Base-by-base conservation (phyloP, 2,797 vertebrate species). In the Phoebastria nigripes region DNA sequence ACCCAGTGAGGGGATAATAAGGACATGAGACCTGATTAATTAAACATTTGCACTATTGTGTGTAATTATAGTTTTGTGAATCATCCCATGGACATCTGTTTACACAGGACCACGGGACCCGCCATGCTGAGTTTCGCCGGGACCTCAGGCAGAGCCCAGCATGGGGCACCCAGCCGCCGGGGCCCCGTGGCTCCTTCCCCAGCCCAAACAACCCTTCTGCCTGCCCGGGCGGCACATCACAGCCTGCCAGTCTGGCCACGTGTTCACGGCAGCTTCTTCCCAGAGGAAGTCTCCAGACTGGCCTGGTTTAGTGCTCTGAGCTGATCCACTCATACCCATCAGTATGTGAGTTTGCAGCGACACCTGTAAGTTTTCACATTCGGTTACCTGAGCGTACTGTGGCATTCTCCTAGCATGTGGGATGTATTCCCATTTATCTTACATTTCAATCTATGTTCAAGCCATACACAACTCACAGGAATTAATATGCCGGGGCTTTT, bases 11-110 rank as follows among this genome's bases (percentile, higher is more conserved):
- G 94, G 96, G 91, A 98, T 98, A 98, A 98, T 96, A 98, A 98
- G 96, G 95, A 97, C 97, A 97, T n/a, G 72, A 97, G 96, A 94
- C 97, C 96, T 98, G 95, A 98, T 98, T 98, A 98, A 98, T 98
- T 97, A 98, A 97, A 98, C 96, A 98, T 98, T 97, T 97, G 96
- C 94, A 94, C 95, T 97, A 96, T 95, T 97, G 96, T 96, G 96
- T 87, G 59, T 96, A 97, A 97, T 98, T 97, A 97, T 82, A 92
- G 85, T 94, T 96, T 94, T 89, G 79, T 90, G 97, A 93, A 95
- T 94, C 95, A 97, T 96, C 91, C 94, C 80, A 8, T 8, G 92
- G 96, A 97, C 94, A 97, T 97, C 98, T 98, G 97, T 96, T 97
- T 97, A 94, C 46, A 24, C 55, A 89, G 92, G 93, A 66, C 76